Evolutionary conservation across 2,113 vertebrate species (phyloP).

Genomic region (Scytalopus superciliaris): DNA sequence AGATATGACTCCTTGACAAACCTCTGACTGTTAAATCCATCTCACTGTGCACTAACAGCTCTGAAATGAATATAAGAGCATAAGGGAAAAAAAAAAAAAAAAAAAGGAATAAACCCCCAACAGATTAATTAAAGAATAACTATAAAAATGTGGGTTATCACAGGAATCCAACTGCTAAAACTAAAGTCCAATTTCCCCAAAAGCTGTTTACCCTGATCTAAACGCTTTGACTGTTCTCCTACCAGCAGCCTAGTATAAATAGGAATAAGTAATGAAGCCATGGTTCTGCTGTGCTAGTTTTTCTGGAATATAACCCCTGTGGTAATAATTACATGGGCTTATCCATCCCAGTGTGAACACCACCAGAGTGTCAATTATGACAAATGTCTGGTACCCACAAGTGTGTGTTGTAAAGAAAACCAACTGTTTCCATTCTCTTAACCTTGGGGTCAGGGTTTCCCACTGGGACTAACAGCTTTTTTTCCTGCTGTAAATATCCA

Average conservation of each 20-base stretch:
- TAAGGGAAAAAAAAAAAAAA: neutral
- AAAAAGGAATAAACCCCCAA: rapidly evolving
- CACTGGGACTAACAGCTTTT: constrained; percentile 45
- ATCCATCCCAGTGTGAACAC: constrained; percentile 44
- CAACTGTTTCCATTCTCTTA: constrained; percentile 28
- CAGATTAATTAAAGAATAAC: neutral
- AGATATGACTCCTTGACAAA: neutral
- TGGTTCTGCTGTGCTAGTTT: constrained; percentile 25
- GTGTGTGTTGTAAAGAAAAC: constrained; percentile 24
- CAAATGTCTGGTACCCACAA: constrained; percentile 26
- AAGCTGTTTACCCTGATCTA: neutral
- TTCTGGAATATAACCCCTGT: constrained; percentile 30
- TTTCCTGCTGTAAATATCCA: constrained; percentile 1
- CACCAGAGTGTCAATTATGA: constrained; percentile 49
- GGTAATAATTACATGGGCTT: constrained; percentile 57
- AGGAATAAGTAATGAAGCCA: constrained; percentile 28
- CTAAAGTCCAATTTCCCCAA: neutral
- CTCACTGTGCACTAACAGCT: neutral
- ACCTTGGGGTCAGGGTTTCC: constrained; percentile 34
- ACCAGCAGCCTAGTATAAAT: neutral
- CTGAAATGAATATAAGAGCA: neutral
- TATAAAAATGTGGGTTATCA: neutral
- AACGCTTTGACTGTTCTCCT: neutral
- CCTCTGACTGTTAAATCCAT: neutral
- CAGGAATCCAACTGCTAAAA: neutral